Evolutionary conservation across 2,888 invertebrate genomes (phyloP).

Genomic region (Polylopha cassiicola): DNA sequence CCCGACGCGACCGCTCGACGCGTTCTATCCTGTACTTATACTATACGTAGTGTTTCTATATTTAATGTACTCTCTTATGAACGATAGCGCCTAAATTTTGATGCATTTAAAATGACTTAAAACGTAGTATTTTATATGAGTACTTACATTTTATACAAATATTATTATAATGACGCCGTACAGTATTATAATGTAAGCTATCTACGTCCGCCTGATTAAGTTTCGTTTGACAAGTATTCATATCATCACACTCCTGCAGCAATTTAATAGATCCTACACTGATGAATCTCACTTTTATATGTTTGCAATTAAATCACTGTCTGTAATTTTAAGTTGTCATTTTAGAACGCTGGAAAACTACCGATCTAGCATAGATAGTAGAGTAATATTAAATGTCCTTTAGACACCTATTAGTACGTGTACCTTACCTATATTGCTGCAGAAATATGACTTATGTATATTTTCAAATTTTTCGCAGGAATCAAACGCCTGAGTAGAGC

Average conservation of each 20-base stretch:
- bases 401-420: conserved; percentile 26
- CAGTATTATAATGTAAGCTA: conserved; percentile 59
- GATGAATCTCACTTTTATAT: conserved; percentile 33
- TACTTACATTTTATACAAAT: conserved; percentile 64
- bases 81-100: conserved; percentile 68
- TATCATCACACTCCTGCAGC: conserved; percentile 41
- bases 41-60: conserved; percentile 47
- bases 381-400: conserved; percentile 43
- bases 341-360: conserved; percentile 55
- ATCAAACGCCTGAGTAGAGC: conserved; percentile 93
- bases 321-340: conserved; percentile 43
- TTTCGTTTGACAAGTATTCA: conserved; percentile 40
- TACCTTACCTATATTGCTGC: conserved; percentile 40
- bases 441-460: conserved; percentile 56
- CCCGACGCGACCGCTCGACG: no score
- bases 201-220: conserved; percentile 45
- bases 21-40: conserved; percentile 39
- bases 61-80: conserved; percentile 66
- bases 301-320: conserved; percentile 51
- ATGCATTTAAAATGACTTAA: conserved; percentile 64
- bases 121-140: conserved; percentile 68
- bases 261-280: conserved; percentile 36
- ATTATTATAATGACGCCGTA: conserved; percentile 55
- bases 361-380: conserved; percentile 53
- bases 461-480: conserved; percentile 80